phyloP scores from a whole-genome alignment of 2,888 invertebrate species.

The Macrophya annulata region DNA sequence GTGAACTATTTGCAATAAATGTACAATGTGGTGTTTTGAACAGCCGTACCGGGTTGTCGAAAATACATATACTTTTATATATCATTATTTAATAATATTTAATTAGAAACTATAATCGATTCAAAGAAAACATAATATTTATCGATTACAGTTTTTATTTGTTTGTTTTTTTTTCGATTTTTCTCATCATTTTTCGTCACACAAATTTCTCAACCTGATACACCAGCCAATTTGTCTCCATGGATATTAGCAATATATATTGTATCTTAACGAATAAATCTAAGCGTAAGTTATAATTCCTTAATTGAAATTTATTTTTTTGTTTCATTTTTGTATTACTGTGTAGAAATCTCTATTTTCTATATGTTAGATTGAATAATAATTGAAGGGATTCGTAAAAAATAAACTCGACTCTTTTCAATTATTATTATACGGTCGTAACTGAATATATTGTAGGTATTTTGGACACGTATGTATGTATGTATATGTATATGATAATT shows the following conservation, averaged over 20 bases:
- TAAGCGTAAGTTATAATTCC: slow-evolving; percentile 44
- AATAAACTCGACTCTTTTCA: slow-evolving; percentile 18
- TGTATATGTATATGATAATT: slow-evolving; percentile 35
- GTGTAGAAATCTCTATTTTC: slow-evolving; percentile 29
- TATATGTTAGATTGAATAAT: slow-evolving; percentile 32
- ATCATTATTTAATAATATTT: slow-evolving; percentile 10
- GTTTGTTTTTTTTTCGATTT: background rate
- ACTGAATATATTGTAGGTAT: slow-evolving; percentile 31
- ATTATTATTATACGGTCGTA: slow-evolving; percentile 29
- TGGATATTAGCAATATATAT: slow-evolving; percentile 35
- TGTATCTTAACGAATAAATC: slow-evolving; percentile 6
- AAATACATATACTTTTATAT: background rate
- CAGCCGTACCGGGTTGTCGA: slow-evolving; percentile 62
- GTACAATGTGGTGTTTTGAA: slow-evolving; percentile 64
- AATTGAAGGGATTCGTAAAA: slow-evolving; percentile 31
- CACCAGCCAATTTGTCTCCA: slow-evolving; percentile 15
- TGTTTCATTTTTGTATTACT: background rate
- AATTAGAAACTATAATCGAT: slow-evolving; percentile 5
- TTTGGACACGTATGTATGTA: slow-evolving; percentile 25
- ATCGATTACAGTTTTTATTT: background rate
- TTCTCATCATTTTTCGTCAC: no score
- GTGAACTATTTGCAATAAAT: slow-evolving; percentile 59
- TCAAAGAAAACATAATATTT: slow-evolving; percentile 24
- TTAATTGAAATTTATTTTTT: slow-evolving; percentile 9
- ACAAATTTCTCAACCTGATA: slow-evolving; percentile 27